phyloP scores from a whole-genome alignment of 2,113 vertebrate genomes.

The Notothenia coriiceps region DNA sequence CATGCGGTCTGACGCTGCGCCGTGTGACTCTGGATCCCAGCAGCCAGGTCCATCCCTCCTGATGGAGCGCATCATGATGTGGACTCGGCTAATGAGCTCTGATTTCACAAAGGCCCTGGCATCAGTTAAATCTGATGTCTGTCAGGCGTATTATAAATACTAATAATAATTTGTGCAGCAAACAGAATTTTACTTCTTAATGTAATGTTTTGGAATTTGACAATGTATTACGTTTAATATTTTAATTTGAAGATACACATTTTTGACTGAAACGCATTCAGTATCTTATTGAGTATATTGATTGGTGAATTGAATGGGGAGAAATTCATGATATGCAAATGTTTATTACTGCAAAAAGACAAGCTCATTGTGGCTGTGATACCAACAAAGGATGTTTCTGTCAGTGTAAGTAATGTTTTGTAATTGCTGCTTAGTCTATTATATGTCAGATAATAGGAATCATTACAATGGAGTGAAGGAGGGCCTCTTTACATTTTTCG shows the following conservation, averaged over 20 bases:
- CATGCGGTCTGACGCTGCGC: slow-evolving; percentile 68
- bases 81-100: slow-evolving; percentile 70
- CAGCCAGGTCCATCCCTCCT: slow-evolving; percentile 60
- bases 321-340: neutral
- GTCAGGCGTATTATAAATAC: slow-evolving; percentile 4
- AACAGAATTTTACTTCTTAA: slow-evolving; percentile 12
- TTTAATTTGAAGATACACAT: neutral
- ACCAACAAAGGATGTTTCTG: no score
- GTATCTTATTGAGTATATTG: neutral
- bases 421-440: no score
- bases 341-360: neutral
- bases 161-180: slow-evolving; percentile 14
- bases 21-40: slow-evolving; percentile 64
- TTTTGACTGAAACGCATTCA: neutral
- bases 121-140: slow-evolving; percentile 58
- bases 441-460: no score
- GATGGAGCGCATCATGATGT: slow-evolving; percentile 68
- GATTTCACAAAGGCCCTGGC: slow-evolving; percentile 65
- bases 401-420: no score
- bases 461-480: no score
- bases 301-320: neutral
- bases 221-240: neutral
- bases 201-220: neutral
- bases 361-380: no score
- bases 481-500: no score